Evolutionary conservation across 2,888 invertebrate genomes (phyloP).

Genomic region (Hyalella azteca): DNA sequence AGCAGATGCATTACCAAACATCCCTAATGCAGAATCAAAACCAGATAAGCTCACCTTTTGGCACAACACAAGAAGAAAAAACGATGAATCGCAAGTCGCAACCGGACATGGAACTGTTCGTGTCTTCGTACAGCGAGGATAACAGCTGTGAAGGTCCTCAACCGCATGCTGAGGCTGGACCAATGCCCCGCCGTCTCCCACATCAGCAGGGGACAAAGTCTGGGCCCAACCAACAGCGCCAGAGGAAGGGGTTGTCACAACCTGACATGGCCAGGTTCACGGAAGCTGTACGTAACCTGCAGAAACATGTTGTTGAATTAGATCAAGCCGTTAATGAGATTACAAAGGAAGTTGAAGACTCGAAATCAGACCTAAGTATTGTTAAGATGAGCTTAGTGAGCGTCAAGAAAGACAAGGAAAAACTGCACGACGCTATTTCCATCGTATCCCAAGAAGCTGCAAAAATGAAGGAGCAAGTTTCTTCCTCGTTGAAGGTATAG

Average conservation of each 20-base stretch:
- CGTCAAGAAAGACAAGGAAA: constrained; percentile 45
- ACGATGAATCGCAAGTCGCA: constrained; percentile 6
- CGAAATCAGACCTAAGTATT: constrained; percentile 12
- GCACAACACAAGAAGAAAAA: neutral
- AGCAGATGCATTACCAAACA: constrained; percentile 26
- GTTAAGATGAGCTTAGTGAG: constrained; percentile 39
- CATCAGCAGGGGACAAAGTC: constrained; percentile 39
- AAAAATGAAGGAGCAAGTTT: constrained; percentile 33
- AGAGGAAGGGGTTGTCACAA: neutral
- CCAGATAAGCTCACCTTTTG: constrained; percentile 11
- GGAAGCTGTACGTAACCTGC: constrained; percentile 49
- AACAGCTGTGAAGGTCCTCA: neutral
- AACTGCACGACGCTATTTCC: constrained; percentile 26
- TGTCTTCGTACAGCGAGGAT: constrained; percentile 19
- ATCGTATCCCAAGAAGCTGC: constrained; percentile 36
- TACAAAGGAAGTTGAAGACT: constrained; percentile 23
- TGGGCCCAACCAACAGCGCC: neutral
- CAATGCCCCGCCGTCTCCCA: neutral
- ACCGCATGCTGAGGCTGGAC: neutral
- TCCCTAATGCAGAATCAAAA: constrained; percentile 29
- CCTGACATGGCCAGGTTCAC: constrained; percentile 48
- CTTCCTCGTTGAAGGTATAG: constrained; percentile 44
- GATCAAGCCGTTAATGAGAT: constrained; percentile 43
- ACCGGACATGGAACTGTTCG: constrained; percentile 9
- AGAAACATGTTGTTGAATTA: constrained; percentile 55